Evolutionary conservation across 2,888 invertebrate species (phyloP), one percentile per base, ranked within the genome.

Genomic region (Ephialtes manifestator): DNA sequence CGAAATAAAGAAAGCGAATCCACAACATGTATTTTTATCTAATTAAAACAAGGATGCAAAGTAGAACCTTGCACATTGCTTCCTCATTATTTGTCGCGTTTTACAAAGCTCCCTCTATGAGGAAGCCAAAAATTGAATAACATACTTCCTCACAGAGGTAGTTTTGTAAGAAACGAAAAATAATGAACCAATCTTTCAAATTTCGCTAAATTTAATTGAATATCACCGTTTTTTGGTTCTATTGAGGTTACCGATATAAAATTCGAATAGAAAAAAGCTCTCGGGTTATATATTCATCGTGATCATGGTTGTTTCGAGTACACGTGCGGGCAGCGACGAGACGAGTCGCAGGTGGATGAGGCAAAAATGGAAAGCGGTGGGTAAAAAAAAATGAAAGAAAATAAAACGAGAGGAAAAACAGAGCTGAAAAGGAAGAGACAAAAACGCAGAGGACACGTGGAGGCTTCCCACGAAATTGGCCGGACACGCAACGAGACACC

Each of bases 401-500:
- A 51, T 28, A 67, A 60, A n/a, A 67, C 1, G 39, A 48, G n/a
- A 46, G 51, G 20, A 60, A 60, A 60, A 58, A 35, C 48, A 20
- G 7, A 35, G 13, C 46, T 4, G 48, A 58, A 68, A 10, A 48
- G 18, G 78, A 31, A 13, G 48, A 51, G 60, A 67, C 43, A 31
- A 46, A 43, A 68, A 72, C 55, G 72, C 53, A 46, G 35, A 10
- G 65, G 20, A 79, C 60, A 74, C 60, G 68, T 24, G 68, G 72
- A 68, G 60, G 35, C 20, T 70, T 72, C 51, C 51, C 53, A 68
- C 78, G 58, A 60, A 84, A 84, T 84, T 76, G 76, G 63, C 51
- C 63, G 79, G 63, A 72, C 72, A 71, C 71, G 79, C 46, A 20
- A 74, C 67, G 63, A 63, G 63, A 81, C 35, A 75, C 74, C 53